Conservation (phyloP, 2,113 vertebrate genomes). For the Falco punctatus region DNA sequence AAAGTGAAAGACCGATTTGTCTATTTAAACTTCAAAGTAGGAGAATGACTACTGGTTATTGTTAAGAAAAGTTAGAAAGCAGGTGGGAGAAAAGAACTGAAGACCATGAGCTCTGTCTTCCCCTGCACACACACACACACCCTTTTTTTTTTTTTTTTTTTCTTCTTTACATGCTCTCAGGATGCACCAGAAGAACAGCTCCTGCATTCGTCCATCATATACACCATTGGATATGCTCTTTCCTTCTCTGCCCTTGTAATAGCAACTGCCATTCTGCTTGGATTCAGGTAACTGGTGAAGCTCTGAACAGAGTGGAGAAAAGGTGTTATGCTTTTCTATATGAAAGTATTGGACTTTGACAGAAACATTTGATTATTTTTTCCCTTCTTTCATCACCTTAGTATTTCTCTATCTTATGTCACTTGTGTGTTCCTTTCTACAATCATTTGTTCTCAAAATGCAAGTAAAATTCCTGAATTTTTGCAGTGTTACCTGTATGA, state of each 20-base stretch:
- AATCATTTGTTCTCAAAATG: neutral
- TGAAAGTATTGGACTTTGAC: neutral
- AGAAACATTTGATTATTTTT: neutral
- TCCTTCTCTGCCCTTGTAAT: slow-evolving; percentile 82
- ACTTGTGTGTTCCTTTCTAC: neutral
- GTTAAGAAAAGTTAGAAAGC: neutral
- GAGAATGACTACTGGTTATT: neutral
- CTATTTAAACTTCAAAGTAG: slow-evolving; percentile 2
- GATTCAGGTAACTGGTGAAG: slow-evolving; percentile 78
- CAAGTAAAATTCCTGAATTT: neutral
- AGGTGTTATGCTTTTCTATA: neutral
- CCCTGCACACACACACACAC: too few relatives aligned
- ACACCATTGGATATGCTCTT: slow-evolving; percentile 82
- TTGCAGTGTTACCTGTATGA: neutral
- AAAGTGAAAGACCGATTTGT: neutral
- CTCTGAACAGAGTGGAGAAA: slow-evolving; percentile 7
- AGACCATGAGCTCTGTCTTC: neutral
- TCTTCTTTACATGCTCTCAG: slow-evolving; percentile 58
- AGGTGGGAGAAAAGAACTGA: slow-evolving; percentile 14
- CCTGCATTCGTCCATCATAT: slow-evolving; percentile 78
- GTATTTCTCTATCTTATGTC: neutral
- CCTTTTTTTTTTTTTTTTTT: neutral
- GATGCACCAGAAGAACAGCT: slow-evolving; percentile 74
- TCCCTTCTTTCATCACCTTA: neutral
- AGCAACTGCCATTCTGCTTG: slow-evolving; percentile 80